These are phyloP conservation scores for Notothenia coriiceps DNA, from an alignment of 2,113 vertebrate genomes.

Conservation along the genomic window DNA sequence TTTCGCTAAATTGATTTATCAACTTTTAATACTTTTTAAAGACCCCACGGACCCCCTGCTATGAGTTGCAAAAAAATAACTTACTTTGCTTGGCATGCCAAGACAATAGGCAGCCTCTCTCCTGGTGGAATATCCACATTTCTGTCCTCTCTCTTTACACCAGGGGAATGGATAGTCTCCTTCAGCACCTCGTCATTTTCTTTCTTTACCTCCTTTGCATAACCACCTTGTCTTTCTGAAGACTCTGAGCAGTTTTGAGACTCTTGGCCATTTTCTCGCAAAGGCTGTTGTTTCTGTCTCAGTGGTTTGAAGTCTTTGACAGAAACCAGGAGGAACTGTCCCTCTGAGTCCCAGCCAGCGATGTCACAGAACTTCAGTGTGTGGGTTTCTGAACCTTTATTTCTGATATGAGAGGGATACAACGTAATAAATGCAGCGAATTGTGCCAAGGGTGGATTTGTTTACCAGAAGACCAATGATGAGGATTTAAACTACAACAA, in stretches of 20 bases:
- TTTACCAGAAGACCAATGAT: too few relatives aligned
- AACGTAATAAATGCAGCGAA: background rate
- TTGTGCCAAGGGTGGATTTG: background rate
- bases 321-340: constrained; percentile 85
- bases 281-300: constrained; percentile 2
- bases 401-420: constrained; percentile 80
- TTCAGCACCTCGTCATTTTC: constrained; percentile 9
- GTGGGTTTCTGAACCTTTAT: constrained; percentile 85
- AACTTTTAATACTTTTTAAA: too few relatives aligned
- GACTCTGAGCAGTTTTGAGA: constrained; percentile 15
- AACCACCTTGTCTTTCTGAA: constrained; percentile 19
- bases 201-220: constrained; percentile 1
- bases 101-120: constrained; percentile 75
- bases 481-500: background rate
- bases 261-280: constrained; percentile 1
- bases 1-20: too few relatives aligned
- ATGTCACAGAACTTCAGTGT: constrained; percentile 88
- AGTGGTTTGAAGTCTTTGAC: background rate
- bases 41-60: too few relatives aligned
- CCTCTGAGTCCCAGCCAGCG: constrained; percentile 91
- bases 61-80: constrained; percentile 15
- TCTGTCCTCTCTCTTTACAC: constrained; percentile 38
- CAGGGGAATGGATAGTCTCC: background rate
- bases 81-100: constrained; percentile 87
- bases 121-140: constrained; percentile 84